These are phyloP conservation scores for Globodera rostochiensis DNA, from an alignment of 1,140 invertebrate genomes.

Conservation along the genomic window DNA sequence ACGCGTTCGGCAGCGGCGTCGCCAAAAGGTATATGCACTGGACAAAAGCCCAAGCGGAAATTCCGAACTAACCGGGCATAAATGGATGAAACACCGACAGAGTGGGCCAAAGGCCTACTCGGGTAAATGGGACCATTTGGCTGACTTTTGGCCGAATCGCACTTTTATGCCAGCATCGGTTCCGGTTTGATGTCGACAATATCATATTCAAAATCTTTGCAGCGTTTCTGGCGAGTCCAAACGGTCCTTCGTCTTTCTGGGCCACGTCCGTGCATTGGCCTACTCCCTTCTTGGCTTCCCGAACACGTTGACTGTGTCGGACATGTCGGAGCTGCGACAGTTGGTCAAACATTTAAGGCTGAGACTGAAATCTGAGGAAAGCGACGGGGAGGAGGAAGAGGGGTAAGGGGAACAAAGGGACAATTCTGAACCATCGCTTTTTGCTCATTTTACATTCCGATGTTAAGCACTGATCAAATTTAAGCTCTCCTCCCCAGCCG, in stretches of 20 bases:
- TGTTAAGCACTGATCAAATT: not conserved
- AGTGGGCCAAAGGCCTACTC: not conserved
- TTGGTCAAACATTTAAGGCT: constrained; percentile 6
- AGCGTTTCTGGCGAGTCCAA: constrained; percentile 2
- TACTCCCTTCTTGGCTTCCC: constrained; percentile 27
- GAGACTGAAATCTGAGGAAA: not conserved
- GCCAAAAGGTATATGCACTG: not conserved
- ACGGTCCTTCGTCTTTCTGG: not conserved
- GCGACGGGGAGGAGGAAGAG: not conserved
- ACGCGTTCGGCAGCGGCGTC: not conserved
- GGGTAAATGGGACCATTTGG: too few species aligned
- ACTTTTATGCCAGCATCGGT: too few species aligned
- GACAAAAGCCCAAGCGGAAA: too few species aligned
- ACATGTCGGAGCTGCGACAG: not conserved
- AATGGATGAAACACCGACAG: not conserved
- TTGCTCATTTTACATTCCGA: too few species aligned
- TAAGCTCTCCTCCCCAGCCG: not conserved
- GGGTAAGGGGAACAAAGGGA: not conserved
- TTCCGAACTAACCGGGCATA: too few species aligned
- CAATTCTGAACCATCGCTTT: too few species aligned
- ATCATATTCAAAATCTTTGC: not conserved
- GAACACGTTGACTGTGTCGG: not conserved
- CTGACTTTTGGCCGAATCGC: too few species aligned
- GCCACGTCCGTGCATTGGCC: constrained; percentile 9
- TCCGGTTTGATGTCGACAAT: too few species aligned